Percentiles rank a stretch among this genome's conserved stretches.
Evolutionary conservation across 2,113 vertebrate species (phyloP).

Genomic region (Chunga burmeisteri): DNA sequence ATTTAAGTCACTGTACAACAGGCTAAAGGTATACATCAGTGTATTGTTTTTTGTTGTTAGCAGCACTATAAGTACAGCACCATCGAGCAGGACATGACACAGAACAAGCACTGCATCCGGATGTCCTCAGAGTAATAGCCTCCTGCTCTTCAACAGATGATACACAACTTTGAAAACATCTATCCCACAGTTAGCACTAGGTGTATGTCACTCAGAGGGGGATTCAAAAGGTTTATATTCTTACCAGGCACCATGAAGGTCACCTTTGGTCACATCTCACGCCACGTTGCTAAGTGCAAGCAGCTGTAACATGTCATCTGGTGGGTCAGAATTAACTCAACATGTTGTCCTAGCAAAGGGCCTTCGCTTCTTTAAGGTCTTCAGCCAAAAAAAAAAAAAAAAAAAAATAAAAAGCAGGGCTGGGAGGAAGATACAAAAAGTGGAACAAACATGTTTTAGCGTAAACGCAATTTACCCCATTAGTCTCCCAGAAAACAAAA

Average conservation of each 20-base stretch:
- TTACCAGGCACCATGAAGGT: neutral
- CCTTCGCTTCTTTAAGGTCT: neutral
- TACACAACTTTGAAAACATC: neutral
- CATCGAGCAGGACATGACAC: neutral
- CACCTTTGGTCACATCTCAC: neutral
- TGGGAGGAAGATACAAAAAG: neutral
- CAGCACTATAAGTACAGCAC: neutral
- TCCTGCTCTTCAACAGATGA: neutral
- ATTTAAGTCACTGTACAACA: neutral
- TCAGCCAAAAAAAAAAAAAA: neutral
- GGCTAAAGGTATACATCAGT: neutral
- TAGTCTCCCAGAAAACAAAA: neutral
- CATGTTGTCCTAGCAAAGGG: neutral
- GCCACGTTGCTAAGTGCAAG: neutral
- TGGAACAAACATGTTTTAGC: neutral
- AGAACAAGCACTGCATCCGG: neutral
- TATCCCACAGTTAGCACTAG: fast-evolving
- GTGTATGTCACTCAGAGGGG: neutral
- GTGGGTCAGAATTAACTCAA: neutral
- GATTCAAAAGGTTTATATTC: neutral
- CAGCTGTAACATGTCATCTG: neutral
- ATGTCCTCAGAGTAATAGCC: neutral
- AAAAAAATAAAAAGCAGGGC: too few relatives aligned
- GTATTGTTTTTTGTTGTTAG: neutral
- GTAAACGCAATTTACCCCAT: neutral